Base-by-base conservation (phyloP, 1,140 invertebrate species). In the Sarcophaga peregrina region DNA sequence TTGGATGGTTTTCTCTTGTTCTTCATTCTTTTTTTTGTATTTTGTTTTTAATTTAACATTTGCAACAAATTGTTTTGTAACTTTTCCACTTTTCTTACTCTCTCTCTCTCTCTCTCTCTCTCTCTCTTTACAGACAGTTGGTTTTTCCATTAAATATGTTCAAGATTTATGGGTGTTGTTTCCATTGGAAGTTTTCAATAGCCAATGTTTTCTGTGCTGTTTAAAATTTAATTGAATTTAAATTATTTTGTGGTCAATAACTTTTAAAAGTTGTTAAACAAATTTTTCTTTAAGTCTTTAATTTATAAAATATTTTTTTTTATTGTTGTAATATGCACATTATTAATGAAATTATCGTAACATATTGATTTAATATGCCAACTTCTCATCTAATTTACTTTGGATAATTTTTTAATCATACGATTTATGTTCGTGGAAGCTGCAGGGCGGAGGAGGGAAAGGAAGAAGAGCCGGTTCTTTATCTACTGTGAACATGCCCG, bases 31-130 rank as follows among this genome's bases (percentile, higher is more conserved):
- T 58, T 58, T 20, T 68, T 20, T 68, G 20, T 20, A 0, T 68
- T 68, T 78, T 78, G 7, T 78, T 78, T 78, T 50, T 50, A 50
- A 78, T 78, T 78, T 78, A 50, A 47, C n/a, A 52, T 50, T 62
- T 78, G 75, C 75, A 50, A 50, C 75, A 78, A 78, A 78, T 78
- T 78, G 75, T 78, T 78, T 78, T 78, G 7, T 52, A 78, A 50
- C 47, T 50, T 52, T 47, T 68, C 25, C 25, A 37, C 25, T 37
- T 37, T 37, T 37, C 25, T 37, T 37, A 37, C 25, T 2, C 25
- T 37, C 1, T 37, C 25, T 68, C 25, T 68, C 25, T 37, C 1
- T 37, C 25, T 68, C 25, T 68, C 25, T 2, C 25, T 37, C 1
- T 37, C 25, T 68, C 25, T 68, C n/a, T 68, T 9, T 25, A 68